Base-by-base conservation (phyloP, 1,140 invertebrate genomes). In the Procambarus clarkii region DNA sequence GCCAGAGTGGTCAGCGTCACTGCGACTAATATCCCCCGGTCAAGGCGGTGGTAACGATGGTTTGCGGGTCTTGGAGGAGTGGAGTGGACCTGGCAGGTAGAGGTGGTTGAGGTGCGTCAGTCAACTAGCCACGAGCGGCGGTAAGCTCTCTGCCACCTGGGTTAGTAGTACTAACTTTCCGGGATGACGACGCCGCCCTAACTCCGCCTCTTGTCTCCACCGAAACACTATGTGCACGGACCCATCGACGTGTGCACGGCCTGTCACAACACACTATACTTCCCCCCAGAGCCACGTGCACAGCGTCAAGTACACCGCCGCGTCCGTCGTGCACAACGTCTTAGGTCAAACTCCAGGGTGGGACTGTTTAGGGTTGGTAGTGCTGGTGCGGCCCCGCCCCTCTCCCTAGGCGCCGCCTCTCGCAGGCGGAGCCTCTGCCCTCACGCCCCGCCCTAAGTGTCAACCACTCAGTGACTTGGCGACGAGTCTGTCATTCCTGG, bases 311-410 rank as follows among this genome's bases (percentile, higher is more conserved):
- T 76, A 83, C 88, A 91, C 89, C 80, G 89, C 82, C 81, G 83
- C 89, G 83, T 85, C 89, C 89, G 89, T 78, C 60, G 74, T 85
- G 89, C 89, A 91, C 89, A 84, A 64, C 89, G 89, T 91, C 89
- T 91, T 80, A 86, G 89, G 89, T 91, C 89, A 91, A 85, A 91
- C 89, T 91, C 89, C 89, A 86, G 89, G 89, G 74, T 80, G 89
- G 89, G 77, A 58, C 76, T 45, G 71, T 85, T 85, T 91, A 91
- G 89, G 89, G 89, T 91, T 91, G 71, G 89, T 77, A 79, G 89
- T 91, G 82, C 89, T 69, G 50, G 24, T 18, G 15, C 18, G 50
- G 81, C 34, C 34, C 88, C 88, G 34, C 81, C 81, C 50, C 50
- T 46, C 88, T 45, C 82, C 89, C 89, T 34, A 79, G 44, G 74